Evolutionary conservation across 2,797 vertebrate species (phyloP), one percentile per base, ranked within the genome.

Genomic region (Thaleichthys pacificus): DNA sequence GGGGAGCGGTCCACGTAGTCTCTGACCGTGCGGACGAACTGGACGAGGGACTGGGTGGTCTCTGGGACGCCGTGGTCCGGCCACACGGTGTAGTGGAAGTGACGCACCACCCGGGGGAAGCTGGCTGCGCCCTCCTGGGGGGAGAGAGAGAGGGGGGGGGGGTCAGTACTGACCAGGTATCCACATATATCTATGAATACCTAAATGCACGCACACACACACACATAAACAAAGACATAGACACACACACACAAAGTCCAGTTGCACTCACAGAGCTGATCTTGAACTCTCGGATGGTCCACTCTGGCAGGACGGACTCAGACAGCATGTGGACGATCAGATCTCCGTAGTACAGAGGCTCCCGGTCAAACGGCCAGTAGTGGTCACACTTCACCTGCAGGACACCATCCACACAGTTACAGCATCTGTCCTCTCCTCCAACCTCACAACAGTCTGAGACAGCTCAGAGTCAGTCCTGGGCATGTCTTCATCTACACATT

Each of bases 61-160:
- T 98, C 96, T 0, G 97, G 97, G 11, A 99, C 97, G 0, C 97
- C 97, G 1, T 99, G 97, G 70, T 99, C 97, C 8, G 97, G 97
- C 97, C 97, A 99, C 70, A 98, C 96, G 0, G 96, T 99, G 82
- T 97, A 99, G 88, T 99, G 97, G 89, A 99, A 99, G 77, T 99
- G 97, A 68, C 96, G 95, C 75, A 98, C 90, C 73, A 95, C 89
- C 9, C 95, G 93, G 0, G 94, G 92, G 42, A 89, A 89, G 49
- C 92, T 89, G 17, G 94, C 66, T 74, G 95, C 89, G 35, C 95
- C 94, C 78, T 98, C 97, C 97, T 98, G 38, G 51, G 51, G 51
- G 51, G 51, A 9, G 51, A n/a, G 51, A n/a, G 51, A 1, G 30
- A n/a, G 14, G n/a, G 6, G 3, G 11, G 19, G 15, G 22, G 5